Evolutionary conservation across 2,888 invertebrate species (phyloP), one percentile per base, ranked within the genome.

Genomic region (Melieria crassipennis): DNA sequence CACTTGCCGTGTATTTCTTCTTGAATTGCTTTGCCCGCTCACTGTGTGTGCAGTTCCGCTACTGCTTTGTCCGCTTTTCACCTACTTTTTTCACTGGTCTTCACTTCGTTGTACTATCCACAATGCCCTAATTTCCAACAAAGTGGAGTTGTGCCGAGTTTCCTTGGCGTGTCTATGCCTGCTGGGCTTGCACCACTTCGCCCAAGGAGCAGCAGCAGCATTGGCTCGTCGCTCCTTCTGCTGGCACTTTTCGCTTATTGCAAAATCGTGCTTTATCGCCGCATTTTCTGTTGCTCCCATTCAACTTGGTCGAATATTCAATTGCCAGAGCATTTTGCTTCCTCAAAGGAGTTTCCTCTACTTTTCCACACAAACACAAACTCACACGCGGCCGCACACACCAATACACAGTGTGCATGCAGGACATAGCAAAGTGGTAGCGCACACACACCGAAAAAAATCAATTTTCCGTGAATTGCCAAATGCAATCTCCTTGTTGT

Each of bases 201-300:
- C 30, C 30, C 30, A 30, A 30, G 30, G 30, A 30, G 30, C 30
- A 30, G 30, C 30, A 30, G 16, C 13, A 57, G 43, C 11, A 9
- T 43, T 11, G 16, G 11, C 10, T 11, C n/a, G 48, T 45, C 58
- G 58, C 58, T 50, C 43, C 6, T 60, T 48, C 66, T 67, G 58
- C 42, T 60, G 66, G 66, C 60, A 67, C 67, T 67, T 67, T 42
- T 48, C 58, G 43, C 58, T 60, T 60, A 30, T 60, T 67, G 67
- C 67, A 67, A 67, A 67, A 60, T 67, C 67, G 67, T 67, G 67
- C 67, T 46, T 67, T 67, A 67, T 67, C 67, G 60, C 60, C 46
- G 50, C 61, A 67, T 60, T 67, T 61, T 58, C 60, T 52, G 45
- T 67, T 61, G 52, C 42, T 67, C 60, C 50, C 61, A 30, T 30